Conservation (phyloP, 2,797 vertebrate genomes). For the Trematomus bernacchii region DNA sequence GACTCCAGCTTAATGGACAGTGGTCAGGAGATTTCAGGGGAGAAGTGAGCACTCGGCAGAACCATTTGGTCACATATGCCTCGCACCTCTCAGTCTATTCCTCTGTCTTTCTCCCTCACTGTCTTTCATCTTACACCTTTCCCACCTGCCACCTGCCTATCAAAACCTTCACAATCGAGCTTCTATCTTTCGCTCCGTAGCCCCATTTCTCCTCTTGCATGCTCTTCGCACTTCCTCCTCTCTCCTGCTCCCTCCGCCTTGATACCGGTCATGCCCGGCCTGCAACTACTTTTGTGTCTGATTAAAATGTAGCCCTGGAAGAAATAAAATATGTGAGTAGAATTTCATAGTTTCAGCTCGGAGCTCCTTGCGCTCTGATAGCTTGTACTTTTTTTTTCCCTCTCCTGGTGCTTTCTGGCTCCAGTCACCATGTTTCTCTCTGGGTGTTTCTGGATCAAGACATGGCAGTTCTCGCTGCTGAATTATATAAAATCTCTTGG, state of each 20-base stretch:
- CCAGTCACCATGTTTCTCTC: constrained; percentile 67
- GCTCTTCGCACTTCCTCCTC: constrained; percentile 44
- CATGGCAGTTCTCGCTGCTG: constrained; percentile 75
- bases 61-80: constrained; percentile 69
- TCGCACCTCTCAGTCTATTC: constrained; percentile 39
- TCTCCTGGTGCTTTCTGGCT: constrained; percentile 71
- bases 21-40: constrained; percentile 55
- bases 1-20: constrained; percentile 61
- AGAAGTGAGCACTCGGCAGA: constrained; percentile 52
- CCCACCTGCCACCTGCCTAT: constrained; percentile 76
- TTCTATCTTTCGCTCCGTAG: constrained; percentile 60
- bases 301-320: constrained; percentile 76
- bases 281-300: constrained; percentile 60
- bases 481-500: constrained; percentile 84
- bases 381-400: constrained; percentile 30
- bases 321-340: constrained; percentile 70
- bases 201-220: constrained; percentile 47
- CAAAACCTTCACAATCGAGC: constrained; percentile 71
- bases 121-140: constrained; percentile 75
- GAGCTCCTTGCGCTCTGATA: constrained; percentile 47
- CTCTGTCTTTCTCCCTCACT: constrained; percentile 36
- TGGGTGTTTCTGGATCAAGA: constrained; percentile 74
- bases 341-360: constrained; percentile 57
- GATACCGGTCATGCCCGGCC: constrained; percentile 51
- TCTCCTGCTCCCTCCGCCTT: constrained; percentile 27